These are phyloP conservation scores for Drosophila melanogaster DNA, from an alignment of 1,140 invertebrate genomes.

Conservation along the genomic window Release_6_plus_ISO1_MT NT_033777.3:22008001-22008500, in stretches of 20 bases:
- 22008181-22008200: slow-evolving; percentile 84
- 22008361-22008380: slow-evolving; percentile 53
- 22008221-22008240: slow-evolving; percentile 79
- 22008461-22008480: slow-evolving; percentile 82
- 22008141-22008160: slow-evolving; percentile 56
- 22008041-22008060: not conserved
- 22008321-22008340: slow-evolving; percentile 17
- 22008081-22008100: slow-evolving; percentile 49
- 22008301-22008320: slow-evolving; percentile 68
- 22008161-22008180: slow-evolving; percentile 68
- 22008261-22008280: slow-evolving; percentile 80
- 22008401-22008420: slow-evolving; percentile 61
- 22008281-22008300: slow-evolving; percentile 56
- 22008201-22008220: slow-evolving; percentile 85
- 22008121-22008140: slow-evolving; percentile 40
- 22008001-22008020: slow-evolving; percentile 38
- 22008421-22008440: slow-evolving; percentile 70
- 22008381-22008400: slow-evolving; percentile 64
- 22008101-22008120: slow-evolving; percentile 34
- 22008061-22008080: slow-evolving; percentile 34
- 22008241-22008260: slow-evolving; percentile 75
- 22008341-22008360: slow-evolving; percentile 48
- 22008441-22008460: slow-evolving; percentile 76
- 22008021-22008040: slow-evolving; percentile 27
- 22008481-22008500: slow-evolving; percentile 82